Evolutionary conservation across 2,888 invertebrate species (phyloP).

Genomic region (Sarcophaga rosellei): DNA sequence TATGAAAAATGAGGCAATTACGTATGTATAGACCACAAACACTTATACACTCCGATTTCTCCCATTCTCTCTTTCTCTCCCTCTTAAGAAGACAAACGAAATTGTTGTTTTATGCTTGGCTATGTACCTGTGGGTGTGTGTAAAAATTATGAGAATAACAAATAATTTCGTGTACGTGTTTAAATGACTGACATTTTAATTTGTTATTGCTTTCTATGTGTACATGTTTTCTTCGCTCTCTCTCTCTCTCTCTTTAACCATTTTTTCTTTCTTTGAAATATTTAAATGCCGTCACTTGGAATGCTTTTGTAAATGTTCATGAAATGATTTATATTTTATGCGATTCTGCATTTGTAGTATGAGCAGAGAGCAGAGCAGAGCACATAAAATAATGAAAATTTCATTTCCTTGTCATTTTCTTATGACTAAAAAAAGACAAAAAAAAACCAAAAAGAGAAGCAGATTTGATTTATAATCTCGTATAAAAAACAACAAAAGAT

Average conservation of each 20-base stretch:
- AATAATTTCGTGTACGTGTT: constrained; percentile 30
- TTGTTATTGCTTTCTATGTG: background rate
- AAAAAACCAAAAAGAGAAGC: too few species aligned
- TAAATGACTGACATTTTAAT: constrained; percentile 24
- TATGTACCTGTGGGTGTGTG: background rate
- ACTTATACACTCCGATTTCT: background rate
- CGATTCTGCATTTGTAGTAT: too few species aligned
- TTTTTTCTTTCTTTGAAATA: background rate
- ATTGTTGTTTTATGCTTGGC: background rate
- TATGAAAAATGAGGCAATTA: constrained; percentile 53
- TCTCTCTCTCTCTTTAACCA: background rate
- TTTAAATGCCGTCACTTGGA: background rate
- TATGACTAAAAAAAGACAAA: too few species aligned
- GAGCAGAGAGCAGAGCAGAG: too few species aligned
- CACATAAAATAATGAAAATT: too few species aligned
- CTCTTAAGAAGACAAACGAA: background rate
- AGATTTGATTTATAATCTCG: too few species aligned
- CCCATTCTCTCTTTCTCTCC: too few species aligned
- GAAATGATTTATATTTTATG: too few species aligned
- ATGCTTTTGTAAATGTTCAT: too few species aligned
- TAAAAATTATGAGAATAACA: background rate
- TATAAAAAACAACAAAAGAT: too few species aligned
- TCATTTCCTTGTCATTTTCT: too few species aligned
- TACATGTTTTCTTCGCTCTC: too few species aligned
- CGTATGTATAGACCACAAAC: constrained; percentile 5